Evolutionary conservation across 2,113 vertebrate species (phyloP).

Genomic region (Callithrix jacchus): DNA sequence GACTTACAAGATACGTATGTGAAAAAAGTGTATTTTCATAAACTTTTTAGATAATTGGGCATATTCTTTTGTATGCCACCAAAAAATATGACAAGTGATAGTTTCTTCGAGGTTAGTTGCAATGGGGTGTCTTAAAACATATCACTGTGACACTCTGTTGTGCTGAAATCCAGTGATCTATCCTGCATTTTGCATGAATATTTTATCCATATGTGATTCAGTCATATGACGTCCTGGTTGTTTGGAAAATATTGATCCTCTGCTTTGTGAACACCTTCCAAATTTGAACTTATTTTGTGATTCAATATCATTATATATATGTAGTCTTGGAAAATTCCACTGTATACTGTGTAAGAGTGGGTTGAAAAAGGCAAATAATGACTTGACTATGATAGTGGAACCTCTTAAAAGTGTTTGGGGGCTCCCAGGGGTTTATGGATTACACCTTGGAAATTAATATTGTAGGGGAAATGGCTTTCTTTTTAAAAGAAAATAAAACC

Average conservation of each 20-base stretch:
- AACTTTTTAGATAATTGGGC: neutral
- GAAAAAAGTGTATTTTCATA: neutral
- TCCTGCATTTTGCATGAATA: neutral
- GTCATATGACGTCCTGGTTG: neutral
- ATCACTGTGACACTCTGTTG: neutral
- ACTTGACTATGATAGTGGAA: neutral
- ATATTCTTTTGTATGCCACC: neutral
- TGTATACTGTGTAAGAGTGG: neutral
- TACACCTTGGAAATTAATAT: neutral
- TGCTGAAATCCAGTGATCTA: neutral
- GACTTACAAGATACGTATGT: neutral
- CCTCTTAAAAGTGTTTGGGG: rapidly evolving
- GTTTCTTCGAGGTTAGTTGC: neutral
- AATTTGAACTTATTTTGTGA: neutral
- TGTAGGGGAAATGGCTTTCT: neutral
- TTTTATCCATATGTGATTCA: neutral
- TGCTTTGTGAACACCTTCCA: neutral
- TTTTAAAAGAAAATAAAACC: neutral
- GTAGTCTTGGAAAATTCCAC: neutral
- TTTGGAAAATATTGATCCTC: neutral
- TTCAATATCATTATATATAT: neutral
- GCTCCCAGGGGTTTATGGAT: neutral
- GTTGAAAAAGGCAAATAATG: neutral
- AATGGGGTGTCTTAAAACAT: neutral
- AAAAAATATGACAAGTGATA: neutral